phyloP scores from a whole-genome alignment of 2,797 vertebrate genomes.

The Cheirogaleus major region DNA sequence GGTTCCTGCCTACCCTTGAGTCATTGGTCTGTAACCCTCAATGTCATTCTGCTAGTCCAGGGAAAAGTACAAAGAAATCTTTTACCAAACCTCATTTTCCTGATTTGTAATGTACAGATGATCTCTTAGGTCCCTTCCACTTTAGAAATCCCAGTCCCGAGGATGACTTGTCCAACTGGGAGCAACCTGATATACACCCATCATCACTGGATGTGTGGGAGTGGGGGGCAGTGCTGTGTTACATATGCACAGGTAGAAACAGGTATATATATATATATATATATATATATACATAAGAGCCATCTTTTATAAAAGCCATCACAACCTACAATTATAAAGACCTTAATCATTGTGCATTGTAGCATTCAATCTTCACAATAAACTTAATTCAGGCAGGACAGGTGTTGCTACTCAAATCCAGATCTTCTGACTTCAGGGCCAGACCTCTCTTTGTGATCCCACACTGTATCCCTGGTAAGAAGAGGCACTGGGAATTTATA shows the following conservation, averaged over 20 bases:
- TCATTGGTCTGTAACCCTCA: not conserved
- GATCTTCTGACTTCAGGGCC: not conserved
- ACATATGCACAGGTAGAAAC: not conserved
- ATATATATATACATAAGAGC: not conserved
- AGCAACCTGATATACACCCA: not conserved
- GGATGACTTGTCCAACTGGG: not conserved
- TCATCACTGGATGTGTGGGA: not conserved
- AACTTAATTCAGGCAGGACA: not conserved
- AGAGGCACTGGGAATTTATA: not conserved
- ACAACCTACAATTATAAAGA: conserved; percentile 23
- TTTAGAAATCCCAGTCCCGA: not conserved
- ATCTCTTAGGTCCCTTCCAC: not conserved
- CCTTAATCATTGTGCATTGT: not conserved
- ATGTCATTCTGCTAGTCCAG: not conserved
- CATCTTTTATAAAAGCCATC: not conserved
- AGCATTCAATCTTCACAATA: not conserved
- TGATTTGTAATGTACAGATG: not conserved
- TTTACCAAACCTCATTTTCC: not conserved
- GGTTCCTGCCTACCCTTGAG: not conserved
- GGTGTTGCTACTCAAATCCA: not conserved
- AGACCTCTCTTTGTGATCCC: not conserved
- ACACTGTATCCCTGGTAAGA: not conserved
- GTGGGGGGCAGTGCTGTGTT: not conserved
- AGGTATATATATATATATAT: not conserved
- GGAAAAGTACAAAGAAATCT: not conserved